phyloP scores from a whole-genome alignment of 2,113 vertebrate species.

The Sebastes fasciatus region DNA sequence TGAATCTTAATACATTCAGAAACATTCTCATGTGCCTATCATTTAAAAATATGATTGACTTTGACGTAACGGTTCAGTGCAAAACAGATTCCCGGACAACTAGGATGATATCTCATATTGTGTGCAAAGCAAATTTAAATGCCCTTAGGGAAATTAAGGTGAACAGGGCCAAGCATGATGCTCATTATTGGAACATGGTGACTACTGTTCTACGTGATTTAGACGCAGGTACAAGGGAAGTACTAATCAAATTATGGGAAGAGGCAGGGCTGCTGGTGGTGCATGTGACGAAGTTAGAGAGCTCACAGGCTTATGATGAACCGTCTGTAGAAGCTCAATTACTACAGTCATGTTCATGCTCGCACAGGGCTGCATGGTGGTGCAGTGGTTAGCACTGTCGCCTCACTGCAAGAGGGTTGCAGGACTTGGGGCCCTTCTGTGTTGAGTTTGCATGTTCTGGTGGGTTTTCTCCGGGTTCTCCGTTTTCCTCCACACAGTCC shows the following conservation, averaged over 20 bases:
- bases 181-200: slow-evolving; percentile 18
- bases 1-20: neutral
- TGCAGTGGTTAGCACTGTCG: no score
- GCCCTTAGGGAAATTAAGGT: neutral
- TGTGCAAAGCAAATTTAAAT: neutral
- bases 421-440: no score
- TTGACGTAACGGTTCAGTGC: neutral
- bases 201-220: neutral
- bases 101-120: neutral
- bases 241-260: neutral
- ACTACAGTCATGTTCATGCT: no score
- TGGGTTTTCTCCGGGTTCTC: no score
- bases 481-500: no score
- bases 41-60: neutral
- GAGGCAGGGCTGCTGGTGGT: neutral
- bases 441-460: no score
- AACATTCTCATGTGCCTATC: neutral
- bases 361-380: no score
- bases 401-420: no score
- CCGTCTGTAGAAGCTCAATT: no score
- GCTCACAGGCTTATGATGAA: no score
- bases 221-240: neutral
- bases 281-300: neutral
- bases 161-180: slow-evolving; percentile 33
- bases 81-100: neutral